Percentiles rank a stretch among this genome's conserved stretches.
Conservation (phyloP, 2,888 invertebrate species). For the Volucella inflata region DNA sequence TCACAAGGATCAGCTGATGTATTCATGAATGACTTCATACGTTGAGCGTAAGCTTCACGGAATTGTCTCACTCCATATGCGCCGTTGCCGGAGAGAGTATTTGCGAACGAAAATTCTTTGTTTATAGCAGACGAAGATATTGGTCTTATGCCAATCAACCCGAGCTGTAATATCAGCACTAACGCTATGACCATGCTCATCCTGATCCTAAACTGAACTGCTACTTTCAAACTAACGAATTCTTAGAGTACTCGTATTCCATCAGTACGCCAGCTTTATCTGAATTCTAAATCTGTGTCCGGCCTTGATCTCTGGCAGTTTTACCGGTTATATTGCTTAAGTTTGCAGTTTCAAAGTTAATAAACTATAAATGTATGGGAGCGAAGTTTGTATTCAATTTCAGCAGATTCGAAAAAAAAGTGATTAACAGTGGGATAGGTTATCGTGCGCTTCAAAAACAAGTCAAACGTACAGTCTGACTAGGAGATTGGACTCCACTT, state of each 20-base stretch:
- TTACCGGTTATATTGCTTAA: too few relatives aligned
- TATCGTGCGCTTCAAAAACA: too few relatives aligned
- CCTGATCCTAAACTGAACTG: slow-evolving; percentile 30
- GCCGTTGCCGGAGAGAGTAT: slow-evolving; percentile 65
- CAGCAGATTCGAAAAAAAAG: too few relatives aligned
- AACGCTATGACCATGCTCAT: slow-evolving; percentile 31
- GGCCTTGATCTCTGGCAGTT: too few relatives aligned
- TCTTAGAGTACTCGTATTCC: not conserved
- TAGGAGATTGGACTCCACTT: too few relatives aligned
- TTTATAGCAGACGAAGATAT: not conserved
- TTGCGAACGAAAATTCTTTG: slow-evolving; percentile 37
- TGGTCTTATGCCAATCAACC: slow-evolving; percentile 6
- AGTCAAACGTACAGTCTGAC: too few relatives aligned
- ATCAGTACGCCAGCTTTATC: not conserved
- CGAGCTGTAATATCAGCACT: slow-evolving; percentile 24
- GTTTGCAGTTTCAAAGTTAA: too few relatives aligned
- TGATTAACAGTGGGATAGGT: too few relatives aligned
- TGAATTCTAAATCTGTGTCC: not conserved
- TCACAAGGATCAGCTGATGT: slow-evolving; percentile 79
- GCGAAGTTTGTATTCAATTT: too few relatives aligned
- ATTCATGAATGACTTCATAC: slow-evolving; percentile 81
- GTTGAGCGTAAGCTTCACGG: slow-evolving; percentile 77
- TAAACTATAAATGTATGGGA: too few relatives aligned
- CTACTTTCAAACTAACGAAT: slow-evolving; percentile 25
- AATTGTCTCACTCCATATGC: slow-evolving; percentile 47